Evolutionary conservation across 2,888 invertebrate species (phyloP), one percentile per base, ranked within the genome.

Genomic region (Temnothorax ravouxi): DNA sequence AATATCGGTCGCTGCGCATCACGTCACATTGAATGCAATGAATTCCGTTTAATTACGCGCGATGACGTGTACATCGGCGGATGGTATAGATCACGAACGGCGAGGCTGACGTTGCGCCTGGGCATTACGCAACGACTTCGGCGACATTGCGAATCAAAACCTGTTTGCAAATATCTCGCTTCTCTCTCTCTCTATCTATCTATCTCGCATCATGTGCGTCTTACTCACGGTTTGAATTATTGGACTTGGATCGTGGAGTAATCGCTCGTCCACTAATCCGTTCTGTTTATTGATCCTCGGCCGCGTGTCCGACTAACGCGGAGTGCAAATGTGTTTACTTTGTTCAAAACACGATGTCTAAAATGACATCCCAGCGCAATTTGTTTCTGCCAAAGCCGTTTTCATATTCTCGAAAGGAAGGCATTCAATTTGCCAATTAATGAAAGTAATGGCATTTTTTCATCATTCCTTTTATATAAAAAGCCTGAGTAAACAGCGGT

Each of bases 111-210:
- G 83, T 84, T 84, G 34, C 54, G 50, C 74, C 84, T 72, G 86
- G 84, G 84, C 72, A 74, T 88, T 90, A 81, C 84, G 86, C 86
- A 87, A 88, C 84, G 71, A 83, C 84, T 59, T 13, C 76, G 67
- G 47, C 89, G 88, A 89, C 89, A 89, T 86, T 89, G 89, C 85
- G 69, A 76, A 84, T 34, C 71, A 74, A 52, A 88, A 88, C 88
- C 89, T 84, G 88, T 88, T 89, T 85, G 76, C 80, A 52, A 83
- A 66, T 80, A 41, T 59, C 71, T 54, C 86, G 66, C 34, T 47
- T 81, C 67, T 79, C 67, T 79, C 61, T 29, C 64, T 11, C 34
- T 79, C 67, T 79, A 54, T 29, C 25, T 25, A 1, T 25, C 64
- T 11, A 21, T 52, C 76, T 25, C 34, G 41, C 62, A n/a, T 34